Evolutionary conservation across 2,888 invertebrate species (phyloP).

Genomic region (Flabesymbios commensalis): DNA sequence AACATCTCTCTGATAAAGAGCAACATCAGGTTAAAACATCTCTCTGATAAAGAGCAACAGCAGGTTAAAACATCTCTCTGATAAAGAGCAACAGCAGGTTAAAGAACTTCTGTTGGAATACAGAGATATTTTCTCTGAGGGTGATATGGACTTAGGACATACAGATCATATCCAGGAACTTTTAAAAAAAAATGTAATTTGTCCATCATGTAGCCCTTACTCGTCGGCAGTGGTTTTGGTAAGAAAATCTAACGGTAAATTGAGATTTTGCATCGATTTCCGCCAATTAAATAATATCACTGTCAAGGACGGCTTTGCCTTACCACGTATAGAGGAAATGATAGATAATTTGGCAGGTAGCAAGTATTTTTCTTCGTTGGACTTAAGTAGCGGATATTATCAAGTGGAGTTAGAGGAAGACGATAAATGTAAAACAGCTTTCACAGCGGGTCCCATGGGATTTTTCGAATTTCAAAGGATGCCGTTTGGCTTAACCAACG

Average conservation of each 20-base stretch:
- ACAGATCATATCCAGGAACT: slow-evolving; percentile 5
- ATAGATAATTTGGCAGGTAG: too few species aligned
- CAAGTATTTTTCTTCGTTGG: not conserved
- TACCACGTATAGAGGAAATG: too few species aligned
- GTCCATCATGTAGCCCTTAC: not conserved
- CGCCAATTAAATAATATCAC: not conserved
- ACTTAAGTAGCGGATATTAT: not conserved
- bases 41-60: too few species aligned
- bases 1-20: too few species aligned
- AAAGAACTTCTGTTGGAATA: too few species aligned
- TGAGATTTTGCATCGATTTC: slow-evolving; percentile 7
- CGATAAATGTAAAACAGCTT: slow-evolving; percentile 1
- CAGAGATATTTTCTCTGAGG: too few species aligned
- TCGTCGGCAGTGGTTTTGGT: not conserved
- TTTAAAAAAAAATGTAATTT: not conserved
- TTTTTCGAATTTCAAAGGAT: not conserved
- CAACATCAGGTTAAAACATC: too few species aligned
- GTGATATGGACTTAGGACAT: too few species aligned
- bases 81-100: too few species aligned
- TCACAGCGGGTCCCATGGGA: slow-evolving; percentile 5
- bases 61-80: too few species aligned
- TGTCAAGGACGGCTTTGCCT: not conserved
- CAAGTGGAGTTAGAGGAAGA: not conserved
- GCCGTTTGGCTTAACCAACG: not conserved
- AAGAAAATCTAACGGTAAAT: not conserved